A percentile compares a stretch with the other conserved stretches of the same genome.
These are phyloP conservation scores for Sebastes taczanowskii DNA, from an alignment of 2,797 vertebrate genomes.

Conservation along the genomic window DNA sequence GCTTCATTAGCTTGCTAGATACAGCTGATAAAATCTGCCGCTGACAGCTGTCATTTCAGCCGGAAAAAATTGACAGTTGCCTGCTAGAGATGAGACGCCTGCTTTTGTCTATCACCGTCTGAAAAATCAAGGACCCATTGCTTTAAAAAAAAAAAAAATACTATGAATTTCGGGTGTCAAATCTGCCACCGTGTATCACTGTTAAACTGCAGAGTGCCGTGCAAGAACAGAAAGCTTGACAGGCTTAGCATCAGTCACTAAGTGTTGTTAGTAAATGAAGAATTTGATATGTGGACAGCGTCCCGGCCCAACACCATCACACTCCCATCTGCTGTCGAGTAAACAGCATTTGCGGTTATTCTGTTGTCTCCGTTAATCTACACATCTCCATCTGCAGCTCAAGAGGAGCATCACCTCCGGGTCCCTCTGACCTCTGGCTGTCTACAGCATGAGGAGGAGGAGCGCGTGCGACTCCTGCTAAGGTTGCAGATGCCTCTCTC, in stretches of 20 bases:
- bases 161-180: not conserved
- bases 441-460: slow-evolving; percentile 26
- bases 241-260: not conserved
- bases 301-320: not conserved
- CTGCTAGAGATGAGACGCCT: not conserved
- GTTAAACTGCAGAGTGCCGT: not conserved
- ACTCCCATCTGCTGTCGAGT: not conserved
- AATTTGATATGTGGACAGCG: no score
- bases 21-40: no score
- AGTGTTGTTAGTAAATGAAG: not conserved
- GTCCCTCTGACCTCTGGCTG: slow-evolving; percentile 59
- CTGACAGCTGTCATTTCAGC: not conserved
- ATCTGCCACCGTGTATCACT: not conserved
- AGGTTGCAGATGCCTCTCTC: slow-evolving; percentile 65
- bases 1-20: no score
- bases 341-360: not conserved
- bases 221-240: not conserved
- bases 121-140: no score
- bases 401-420: slow-evolving; percentile 24
- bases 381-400: not conserved
- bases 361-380: not conserved
- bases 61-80: no score
- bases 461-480: slow-evolving; percentile 50
- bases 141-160: not conserved
- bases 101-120: not conserved